Base-by-base conservation (phyloP, 2,797 vertebrate genomes). In the Sebastes nivosus region DNA sequence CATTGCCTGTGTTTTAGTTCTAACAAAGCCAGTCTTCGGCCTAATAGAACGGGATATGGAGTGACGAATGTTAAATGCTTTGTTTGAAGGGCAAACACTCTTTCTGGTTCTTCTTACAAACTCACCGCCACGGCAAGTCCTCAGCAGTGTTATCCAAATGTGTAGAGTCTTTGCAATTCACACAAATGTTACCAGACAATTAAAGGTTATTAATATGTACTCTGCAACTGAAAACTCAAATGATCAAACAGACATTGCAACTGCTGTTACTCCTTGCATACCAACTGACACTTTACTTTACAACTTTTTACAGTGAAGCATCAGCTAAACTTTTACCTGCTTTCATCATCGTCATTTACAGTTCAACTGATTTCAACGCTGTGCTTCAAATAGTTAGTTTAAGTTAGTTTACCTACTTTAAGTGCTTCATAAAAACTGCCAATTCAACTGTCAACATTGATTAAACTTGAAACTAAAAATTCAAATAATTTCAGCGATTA, bases 41-140 rank as follows among this genome's bases (percentile, higher is more conserved):
- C 38, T 82, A 83, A 88, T 81, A 55, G 78, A 75, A 76, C 4
- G 24, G 71, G 80, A 88, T 66, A 12, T 69, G 38, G 75, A 85
- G 80, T 79, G 82, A 83, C 58, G 50, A 87, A 79, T 84, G 83
- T 79, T 90, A 78, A 90, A 83, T 58, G 66, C 58, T 84, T 82
- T 67, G 55, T 80, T 86, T 89, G 88, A 94, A 93, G 91, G 89
- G 72, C 85, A 84, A 80, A 77, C 25, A 27, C 82, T 79, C 68
- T 81, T 63, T 73, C 34, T 34, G 57, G 34, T 57, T 69, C 29
- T 63, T 74, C 16, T 57, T 32, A 11, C 73, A 67, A 67, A 71
- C 66, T 66, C 20, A 9, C 66, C 25, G 46, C 55, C 70, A 38
- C 10, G 29, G 50, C 52, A 29, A 27, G 34, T 38, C 36, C 64